These are phyloP conservation scores for Etheostoma spectabile DNA, from an alignment of 2,113 vertebrate genomes.

Conservation along the genomic window DNA sequence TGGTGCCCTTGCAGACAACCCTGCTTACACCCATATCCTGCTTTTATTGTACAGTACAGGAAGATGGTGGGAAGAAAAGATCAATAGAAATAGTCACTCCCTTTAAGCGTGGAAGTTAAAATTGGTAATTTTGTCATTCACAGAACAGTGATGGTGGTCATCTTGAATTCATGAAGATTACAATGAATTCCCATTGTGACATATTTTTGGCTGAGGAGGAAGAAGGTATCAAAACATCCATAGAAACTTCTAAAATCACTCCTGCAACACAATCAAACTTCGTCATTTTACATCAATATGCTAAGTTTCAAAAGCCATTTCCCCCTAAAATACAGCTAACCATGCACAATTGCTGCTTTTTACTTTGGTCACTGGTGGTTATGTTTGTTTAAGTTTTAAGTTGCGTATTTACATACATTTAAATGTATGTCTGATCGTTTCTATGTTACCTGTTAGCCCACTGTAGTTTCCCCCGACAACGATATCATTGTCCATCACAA, in stretches of 20 bases:
- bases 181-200: slow-evolving; percentile 5
- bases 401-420: too few species aligned
- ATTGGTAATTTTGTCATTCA: slow-evolving; percentile 18
- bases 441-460: too few species aligned
- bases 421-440: too few species aligned
- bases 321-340: not conserved
- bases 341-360: not conserved
- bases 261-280: not conserved
- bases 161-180: slow-evolving; percentile 28
- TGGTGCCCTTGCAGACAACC: slow-evolving; percentile 34
- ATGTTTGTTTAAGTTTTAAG: not conserved
- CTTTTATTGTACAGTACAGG: slow-evolving; percentile 33
- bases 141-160: slow-evolving; percentile 20
- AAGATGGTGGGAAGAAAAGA: slow-evolving; percentile 7
- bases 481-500: too few species aligned
- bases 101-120: slow-evolving; percentile 24
- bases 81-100: slow-evolving; percentile 23
- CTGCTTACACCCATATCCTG: slow-evolving; percentile 12
- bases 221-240: not conserved
- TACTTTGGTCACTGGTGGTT: not conserved
- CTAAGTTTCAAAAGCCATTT: not conserved
- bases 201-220: not conserved
- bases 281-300: not conserved
- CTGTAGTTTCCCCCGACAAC: too few species aligned
- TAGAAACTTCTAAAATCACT: slow-evolving; percentile 5